phyloP scores from a whole-genome alignment of 2,888 invertebrate genomes.

The Hyalella azteca region DNA sequence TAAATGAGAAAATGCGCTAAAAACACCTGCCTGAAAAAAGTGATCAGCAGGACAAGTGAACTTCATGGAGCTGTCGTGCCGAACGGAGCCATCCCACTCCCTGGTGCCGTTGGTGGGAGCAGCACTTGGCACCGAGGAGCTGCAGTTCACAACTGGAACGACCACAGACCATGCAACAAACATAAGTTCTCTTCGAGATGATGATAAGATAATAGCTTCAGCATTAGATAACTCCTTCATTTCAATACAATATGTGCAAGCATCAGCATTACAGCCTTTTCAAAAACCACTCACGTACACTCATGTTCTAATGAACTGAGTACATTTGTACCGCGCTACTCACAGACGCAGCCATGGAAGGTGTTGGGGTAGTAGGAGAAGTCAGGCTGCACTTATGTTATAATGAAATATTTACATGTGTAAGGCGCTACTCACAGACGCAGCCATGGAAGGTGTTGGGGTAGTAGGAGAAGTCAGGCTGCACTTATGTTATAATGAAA shows the following conservation, averaged over 20 bases:
- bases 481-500: not conserved
- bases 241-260: not conserved
- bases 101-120: not conserved
- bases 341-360: not conserved
- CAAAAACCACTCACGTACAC: too few relatives aligned
- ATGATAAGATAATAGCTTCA: not conserved
- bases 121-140: not conserved
- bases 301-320: too few relatives aligned
- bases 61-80: not conserved
- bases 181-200: not conserved
- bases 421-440: not conserved
- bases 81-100: not conserved
- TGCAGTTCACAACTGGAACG: not conserved
- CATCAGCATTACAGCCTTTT: too few relatives aligned
- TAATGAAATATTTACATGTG: not conserved
- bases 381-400: too few relatives aligned
- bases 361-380: not conserved
- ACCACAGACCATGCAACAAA: not conserved
- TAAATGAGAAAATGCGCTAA: not conserved
- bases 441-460: not conserved
- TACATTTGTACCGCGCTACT: not conserved
- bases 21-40: not conserved
- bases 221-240: not conserved
- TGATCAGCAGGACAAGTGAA: not conserved
- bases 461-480: not conserved